Percentiles rank a stretch among this genome's conserved stretches.
Evolutionary conservation across 1,140 invertebrate genomes (phyloP).

Genomic region (Hylaeus volcanicus): DNA sequence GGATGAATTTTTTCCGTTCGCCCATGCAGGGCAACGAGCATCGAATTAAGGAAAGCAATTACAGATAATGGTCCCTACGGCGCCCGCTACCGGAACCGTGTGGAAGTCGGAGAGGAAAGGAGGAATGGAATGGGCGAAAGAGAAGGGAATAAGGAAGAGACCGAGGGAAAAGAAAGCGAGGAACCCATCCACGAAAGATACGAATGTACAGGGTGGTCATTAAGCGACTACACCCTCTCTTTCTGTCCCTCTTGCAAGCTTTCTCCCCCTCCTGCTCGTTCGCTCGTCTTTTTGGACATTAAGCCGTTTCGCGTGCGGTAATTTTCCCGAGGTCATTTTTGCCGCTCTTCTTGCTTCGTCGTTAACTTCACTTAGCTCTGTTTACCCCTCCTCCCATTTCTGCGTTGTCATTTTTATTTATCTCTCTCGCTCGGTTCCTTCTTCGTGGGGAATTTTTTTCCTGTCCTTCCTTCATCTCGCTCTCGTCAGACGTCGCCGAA

Average conservation of each 20-base stretch:
- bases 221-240: slow-evolving; percentile 53
- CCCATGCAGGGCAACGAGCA: slow-evolving; percentile 54
- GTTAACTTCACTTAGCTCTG: slow-evolving; percentile 69
- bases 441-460: neutral
- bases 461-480: slow-evolving; percentile 5
- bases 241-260: neutral
- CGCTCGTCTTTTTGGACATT: slow-evolving; percentile 66
- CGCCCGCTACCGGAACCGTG: slow-evolving; percentile 38
- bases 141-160: slow-evolving; percentile 21
- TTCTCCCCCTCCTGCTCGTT: neutral
- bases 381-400: slow-evolving; percentile 44
- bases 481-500: slow-evolving; percentile 40
- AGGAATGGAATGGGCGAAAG: slow-evolving; percentile 28
- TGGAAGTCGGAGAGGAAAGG: slow-evolving; percentile 18
- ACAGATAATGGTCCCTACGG: slow-evolving; percentile 64
- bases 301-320: slow-evolving; percentile 68
- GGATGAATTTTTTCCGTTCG: slow-evolving; percentile 36
- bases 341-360: slow-evolving; percentile 65
- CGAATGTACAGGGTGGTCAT: slow-evolving; percentile 66
- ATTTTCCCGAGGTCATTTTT: slow-evolving; percentile 67
- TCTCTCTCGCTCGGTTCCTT: slow-evolving; percentile 18
- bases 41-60: slow-evolving; percentile 69
- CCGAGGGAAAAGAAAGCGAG: slow-evolving; percentile 44
- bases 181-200: slow-evolving; percentile 55
- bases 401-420: slow-evolving; percentile 46